Conservation (phyloP, 2,888 invertebrate species). For the Automeris io region DNA sequence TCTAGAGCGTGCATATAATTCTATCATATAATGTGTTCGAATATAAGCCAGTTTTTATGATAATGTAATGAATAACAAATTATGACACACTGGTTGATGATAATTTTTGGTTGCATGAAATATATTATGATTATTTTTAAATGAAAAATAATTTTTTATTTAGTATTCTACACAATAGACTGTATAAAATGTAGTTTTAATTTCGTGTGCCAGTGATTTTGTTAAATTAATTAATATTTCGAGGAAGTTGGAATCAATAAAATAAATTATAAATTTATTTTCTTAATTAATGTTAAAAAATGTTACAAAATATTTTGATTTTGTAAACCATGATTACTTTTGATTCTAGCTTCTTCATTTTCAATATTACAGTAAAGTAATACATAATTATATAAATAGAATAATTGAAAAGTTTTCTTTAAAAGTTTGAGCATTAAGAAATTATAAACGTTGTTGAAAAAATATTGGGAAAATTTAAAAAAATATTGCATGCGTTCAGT, state of each 20-base stretch:
- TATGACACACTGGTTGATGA: too few relatives aligned
- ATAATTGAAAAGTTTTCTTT: slow-evolving; percentile 7
- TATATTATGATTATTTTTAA: too few relatives aligned
- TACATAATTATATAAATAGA: too few relatives aligned
- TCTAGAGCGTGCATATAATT: too few relatives aligned
- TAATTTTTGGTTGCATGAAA: too few relatives aligned
- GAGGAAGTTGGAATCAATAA: slow-evolving; percentile 4
- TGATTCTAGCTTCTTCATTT: slow-evolving; percentile 3
- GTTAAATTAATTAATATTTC: slow-evolving; percentile 1
- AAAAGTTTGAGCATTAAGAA: slow-evolving; percentile 5
- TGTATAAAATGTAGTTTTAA: slow-evolving; percentile 4
- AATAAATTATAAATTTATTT: neutral
- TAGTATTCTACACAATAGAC: slow-evolving; percentile 4
- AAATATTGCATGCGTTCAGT: slow-evolving; percentile 63
- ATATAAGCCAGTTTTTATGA: too few relatives aligned
- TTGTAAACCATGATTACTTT: neutral
- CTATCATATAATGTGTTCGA: too few relatives aligned
- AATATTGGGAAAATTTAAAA: slow-evolving; percentile 35
- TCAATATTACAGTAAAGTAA: neutral
- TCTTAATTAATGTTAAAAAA: neutral
- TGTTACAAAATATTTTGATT: neutral
- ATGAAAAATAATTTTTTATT: too few relatives aligned
- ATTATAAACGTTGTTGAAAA: slow-evolving; percentile 22
- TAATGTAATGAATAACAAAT: too few relatives aligned
- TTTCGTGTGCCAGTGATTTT: slow-evolving; percentile 6